Conservation (phyloP, 1,140 invertebrate genomes). For the Ceratoteleas bidentatus region DNA sequence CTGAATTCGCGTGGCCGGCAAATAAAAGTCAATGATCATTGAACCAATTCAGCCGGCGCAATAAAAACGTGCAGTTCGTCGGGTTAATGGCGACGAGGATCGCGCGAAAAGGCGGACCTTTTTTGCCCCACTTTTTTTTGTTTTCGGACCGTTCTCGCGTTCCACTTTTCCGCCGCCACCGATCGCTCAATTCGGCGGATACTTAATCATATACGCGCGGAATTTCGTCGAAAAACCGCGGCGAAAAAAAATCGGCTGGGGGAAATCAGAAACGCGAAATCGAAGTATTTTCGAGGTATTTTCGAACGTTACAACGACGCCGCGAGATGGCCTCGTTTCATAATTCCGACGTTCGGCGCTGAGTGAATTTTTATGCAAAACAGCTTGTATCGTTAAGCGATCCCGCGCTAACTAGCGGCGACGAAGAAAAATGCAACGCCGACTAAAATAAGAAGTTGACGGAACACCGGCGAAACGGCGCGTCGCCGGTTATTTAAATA, state of each 20-base stretch:
- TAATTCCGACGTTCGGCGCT: constrained; percentile 48
- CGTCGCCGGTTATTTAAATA: constrained; percentile 12
- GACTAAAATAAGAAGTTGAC: constrained; percentile 25
- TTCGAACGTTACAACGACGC: constrained; percentile 42
- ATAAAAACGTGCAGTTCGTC: no score
- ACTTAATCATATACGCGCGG: no score
- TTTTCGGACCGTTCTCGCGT: constrained; percentile 29
- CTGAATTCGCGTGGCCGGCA: no score
- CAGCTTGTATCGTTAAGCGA: constrained; percentile 41
- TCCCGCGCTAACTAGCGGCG: constrained; percentile 34
- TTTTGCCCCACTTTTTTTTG: constrained; percentile 43
- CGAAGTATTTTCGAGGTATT: constrained; percentile 27
- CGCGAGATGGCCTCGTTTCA: constrained; percentile 55
- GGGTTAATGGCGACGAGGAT: no score
- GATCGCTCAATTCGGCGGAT: constrained; percentile 31
- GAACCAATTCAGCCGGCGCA: no score
- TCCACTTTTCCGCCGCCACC: constrained; percentile 37
- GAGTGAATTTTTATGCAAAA: constrained; percentile 57
- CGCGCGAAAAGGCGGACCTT: constrained; percentile 25
- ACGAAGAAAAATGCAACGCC: constrained; percentile 6
- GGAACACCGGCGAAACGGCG: constrained; percentile 3
- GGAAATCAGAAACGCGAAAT: constrained; percentile 40
- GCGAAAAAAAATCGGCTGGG: constrained; percentile 6
- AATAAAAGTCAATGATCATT: no score
- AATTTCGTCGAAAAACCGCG: constrained; percentile 2